These are phyloP conservation scores for Phymorhynchus buccinoides DNA, from an alignment of 1,140 invertebrate species.

Conservation along the genomic window DNA sequence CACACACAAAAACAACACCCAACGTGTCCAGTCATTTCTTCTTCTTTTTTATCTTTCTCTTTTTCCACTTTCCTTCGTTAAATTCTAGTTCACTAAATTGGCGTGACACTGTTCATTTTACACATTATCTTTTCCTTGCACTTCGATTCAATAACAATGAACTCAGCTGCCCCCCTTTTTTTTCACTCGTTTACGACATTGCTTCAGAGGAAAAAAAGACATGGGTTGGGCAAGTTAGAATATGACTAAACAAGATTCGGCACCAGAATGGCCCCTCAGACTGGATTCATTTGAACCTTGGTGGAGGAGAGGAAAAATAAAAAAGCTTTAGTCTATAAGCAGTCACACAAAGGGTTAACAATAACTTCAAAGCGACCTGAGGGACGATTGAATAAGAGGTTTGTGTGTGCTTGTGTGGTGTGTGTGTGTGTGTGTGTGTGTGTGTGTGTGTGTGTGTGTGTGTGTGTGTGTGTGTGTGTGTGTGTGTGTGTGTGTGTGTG, in stretches of 20 bases:
- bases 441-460: too few species aligned
- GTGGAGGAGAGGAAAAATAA: too few species aligned
- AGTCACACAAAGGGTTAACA: neutral
- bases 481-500: too few species aligned
- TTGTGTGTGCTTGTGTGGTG: too few species aligned
- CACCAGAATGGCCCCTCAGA: neutral
- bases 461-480: too few species aligned
- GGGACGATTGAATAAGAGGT: too few species aligned
- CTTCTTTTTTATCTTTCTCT: too few species aligned
- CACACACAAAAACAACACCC: too few species aligned
- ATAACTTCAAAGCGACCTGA: neutral
- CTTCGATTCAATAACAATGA: constrained; percentile 39
- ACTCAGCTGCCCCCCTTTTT: neutral
- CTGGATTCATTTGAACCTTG: neutral
- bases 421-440: too few species aligned
- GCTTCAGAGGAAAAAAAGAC: neutral
- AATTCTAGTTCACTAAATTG: constrained; percentile 24
- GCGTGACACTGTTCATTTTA: constrained; percentile 35
- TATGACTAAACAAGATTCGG: neutral
- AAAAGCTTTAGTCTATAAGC: too few species aligned
- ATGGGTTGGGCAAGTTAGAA: neutral
- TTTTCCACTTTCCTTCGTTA: too few species aligned
- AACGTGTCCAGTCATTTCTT: too few species aligned
- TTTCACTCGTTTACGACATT: neutral
- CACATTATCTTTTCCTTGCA: constrained; percentile 23